Evolutionary conservation across 2,888 invertebrate genomes (phyloP), one percentile per base, ranked within the genome.

Genomic region (Amphipyra berbera): DNA sequence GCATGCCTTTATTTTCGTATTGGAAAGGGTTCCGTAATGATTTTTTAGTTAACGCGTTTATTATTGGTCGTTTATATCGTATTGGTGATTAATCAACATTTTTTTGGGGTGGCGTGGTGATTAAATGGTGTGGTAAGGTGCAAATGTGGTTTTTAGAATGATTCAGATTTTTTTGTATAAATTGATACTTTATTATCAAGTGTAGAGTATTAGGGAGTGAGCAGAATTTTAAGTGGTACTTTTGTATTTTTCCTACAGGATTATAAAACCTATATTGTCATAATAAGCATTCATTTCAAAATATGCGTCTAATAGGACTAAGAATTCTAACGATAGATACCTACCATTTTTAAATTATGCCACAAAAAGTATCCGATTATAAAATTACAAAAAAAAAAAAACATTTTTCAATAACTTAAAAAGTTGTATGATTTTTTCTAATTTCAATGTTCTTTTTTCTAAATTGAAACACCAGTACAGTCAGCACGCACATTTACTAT

Each of bases 1-100:
- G 89, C 84, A 86, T 87, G 87, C 90, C 89, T 92, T 91, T 90
- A 91, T 92, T 90, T 90, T 89, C 61, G 87, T 86, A 86, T 85
- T 81, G 81, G 76, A 78, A 78, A 73, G 68, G 77, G 84, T 78
- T 83, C 82, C 81, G 86, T 88, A 84, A 84, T 84, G 84, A 83
- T 81, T 83, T 77, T 76, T 79, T 76, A 56, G 60, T 78, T 77
- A 79, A 79, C 72, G 74, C 78, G 68, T 77, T 77, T 77, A 69
- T 78, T 78, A 78, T 79, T 76, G 80, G 78, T 74, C 68, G 68
- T 78, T 77, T 76, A 74, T 78, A 77, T 72, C 64, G 68, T 66
- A 79, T 79, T 72, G 78, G 75, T 78, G 67, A 78, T 78, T 78
- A 79, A 79, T 79, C 80, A 77, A 74, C 1, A 21, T 53, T 75